Evolutionary conservation across 2,888 invertebrate species (phyloP).

Genomic region (Amiota mariae): DNA sequence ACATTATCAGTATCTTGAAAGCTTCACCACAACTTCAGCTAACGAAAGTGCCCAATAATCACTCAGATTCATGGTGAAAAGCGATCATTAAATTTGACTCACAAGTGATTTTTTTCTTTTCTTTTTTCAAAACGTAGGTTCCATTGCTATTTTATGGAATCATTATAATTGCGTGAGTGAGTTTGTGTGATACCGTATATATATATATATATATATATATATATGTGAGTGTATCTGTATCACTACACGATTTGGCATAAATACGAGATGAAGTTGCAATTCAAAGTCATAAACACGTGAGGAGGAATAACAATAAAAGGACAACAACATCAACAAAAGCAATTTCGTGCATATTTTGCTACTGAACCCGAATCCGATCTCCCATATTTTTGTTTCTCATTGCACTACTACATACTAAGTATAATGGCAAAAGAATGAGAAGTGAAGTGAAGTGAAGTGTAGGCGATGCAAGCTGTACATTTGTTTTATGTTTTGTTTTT

Average conservation of each 20-base stretch:
- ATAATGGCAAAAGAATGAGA: too few relatives aligned
- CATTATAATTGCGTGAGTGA: too few relatives aligned
- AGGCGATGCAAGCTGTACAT: neutral
- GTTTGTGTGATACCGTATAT: too few relatives aligned
- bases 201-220: neutral
- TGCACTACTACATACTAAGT: too few relatives aligned
- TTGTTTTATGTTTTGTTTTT: slow-evolving; percentile 28
- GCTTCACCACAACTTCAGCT: neutral
- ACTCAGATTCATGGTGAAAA: too few relatives aligned
- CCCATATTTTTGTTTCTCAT: slow-evolving; percentile 45
- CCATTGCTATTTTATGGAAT: too few relatives aligned
- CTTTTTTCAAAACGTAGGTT: too few relatives aligned
- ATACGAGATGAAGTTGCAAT: slow-evolving; percentile 64
- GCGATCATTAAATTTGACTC: too few relatives aligned
- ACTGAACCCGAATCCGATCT: slow-evolving; percentile 42
- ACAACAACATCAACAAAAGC: slow-evolving; percentile 50
- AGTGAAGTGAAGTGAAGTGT: too few relatives aligned
- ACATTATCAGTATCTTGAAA: too few relatives aligned
- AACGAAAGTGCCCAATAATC: too few relatives aligned
- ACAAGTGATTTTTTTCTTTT: slow-evolving; percentile 39
- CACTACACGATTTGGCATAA: slow-evolving; percentile 25
- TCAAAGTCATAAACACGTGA: slow-evolving; percentile 71
- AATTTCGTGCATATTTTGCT: slow-evolving; percentile 35
- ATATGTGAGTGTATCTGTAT: slow-evolving; percentile 24
- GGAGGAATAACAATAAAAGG: slow-evolving; percentile 42